Conservation (phyloP, 1,140 invertebrate species). For the Popillia japonica region DNA sequence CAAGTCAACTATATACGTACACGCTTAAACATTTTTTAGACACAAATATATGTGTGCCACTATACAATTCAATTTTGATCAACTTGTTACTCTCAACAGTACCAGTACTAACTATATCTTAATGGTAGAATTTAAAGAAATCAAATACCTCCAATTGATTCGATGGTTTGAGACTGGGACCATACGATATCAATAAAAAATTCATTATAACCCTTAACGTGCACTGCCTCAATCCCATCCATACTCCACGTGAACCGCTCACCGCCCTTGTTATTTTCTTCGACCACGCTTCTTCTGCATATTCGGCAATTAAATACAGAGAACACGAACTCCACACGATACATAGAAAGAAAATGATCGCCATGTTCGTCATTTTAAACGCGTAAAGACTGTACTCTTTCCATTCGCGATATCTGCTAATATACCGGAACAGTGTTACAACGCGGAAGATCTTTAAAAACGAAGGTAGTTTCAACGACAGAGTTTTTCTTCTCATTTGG, state of each 20-base stretch:
- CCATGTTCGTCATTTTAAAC: constrained; percentile 15
- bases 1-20: no score
- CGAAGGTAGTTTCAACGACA: neutral
- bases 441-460: constrained; percentile 17
- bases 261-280: neutral
- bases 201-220: neutral
- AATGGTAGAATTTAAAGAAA: neutral
- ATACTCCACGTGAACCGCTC: neutral
- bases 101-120: constrained; percentile 40
- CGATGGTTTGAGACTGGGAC: neutral
- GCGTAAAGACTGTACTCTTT: neutral
- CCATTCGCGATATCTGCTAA: constrained; percentile 4
- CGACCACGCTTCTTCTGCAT: neutral
- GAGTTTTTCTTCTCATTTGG: neutral
- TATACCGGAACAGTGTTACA: neutral
- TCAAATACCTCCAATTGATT: neutral
- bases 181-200: constrained; percentile 12
- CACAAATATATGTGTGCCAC: no score
- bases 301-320: neutral
- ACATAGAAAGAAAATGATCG: neutral
- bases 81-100: no score
- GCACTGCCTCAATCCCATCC: neutral
- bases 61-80: no score
- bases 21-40: no score
- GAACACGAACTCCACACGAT: neutral